These are phyloP conservation scores for Meda fulgida DNA, from an alignment of 2,797 vertebrate genomes.

Conservation along the genomic window DNA sequence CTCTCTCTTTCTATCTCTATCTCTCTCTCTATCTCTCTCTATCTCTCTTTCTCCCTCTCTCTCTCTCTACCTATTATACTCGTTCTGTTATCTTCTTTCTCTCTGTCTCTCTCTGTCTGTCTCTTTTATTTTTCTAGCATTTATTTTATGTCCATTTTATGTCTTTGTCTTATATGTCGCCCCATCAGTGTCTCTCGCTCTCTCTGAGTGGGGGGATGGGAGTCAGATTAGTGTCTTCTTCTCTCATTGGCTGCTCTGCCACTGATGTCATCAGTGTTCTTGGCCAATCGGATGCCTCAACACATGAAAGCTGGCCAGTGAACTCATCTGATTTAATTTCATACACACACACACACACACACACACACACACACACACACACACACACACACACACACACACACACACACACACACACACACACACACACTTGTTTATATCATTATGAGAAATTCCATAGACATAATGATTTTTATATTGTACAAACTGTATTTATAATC, in stretches of 20 bases:
- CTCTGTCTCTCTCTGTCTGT: background rate
- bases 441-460: background rate
- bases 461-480: background rate
- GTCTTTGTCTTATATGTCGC: conserved; percentile 2
- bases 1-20: background rate
- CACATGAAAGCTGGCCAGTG: background rate
- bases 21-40: background rate
- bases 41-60: background rate
- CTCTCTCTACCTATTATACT: background rate
- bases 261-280: conserved; percentile 15
- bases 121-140: background rate
- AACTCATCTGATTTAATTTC: conserved; percentile 3
- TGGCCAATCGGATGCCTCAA: background rate
- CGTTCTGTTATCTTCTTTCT: background rate
- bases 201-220: conserved; percentile 35
- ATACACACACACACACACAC: background rate
- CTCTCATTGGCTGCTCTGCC: background rate
- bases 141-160: background rate
- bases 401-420: background rate
- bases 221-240: conserved; percentile 32
- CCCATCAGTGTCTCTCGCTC: conserved; percentile 10
- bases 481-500: background rate
- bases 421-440: background rate
- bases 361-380: background rate
- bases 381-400: background rate